These are phyloP conservation scores for Heliconius hewitsoni DNA, from an alignment of 1,140 invertebrate species.

Conservation along the genomic window DNA sequence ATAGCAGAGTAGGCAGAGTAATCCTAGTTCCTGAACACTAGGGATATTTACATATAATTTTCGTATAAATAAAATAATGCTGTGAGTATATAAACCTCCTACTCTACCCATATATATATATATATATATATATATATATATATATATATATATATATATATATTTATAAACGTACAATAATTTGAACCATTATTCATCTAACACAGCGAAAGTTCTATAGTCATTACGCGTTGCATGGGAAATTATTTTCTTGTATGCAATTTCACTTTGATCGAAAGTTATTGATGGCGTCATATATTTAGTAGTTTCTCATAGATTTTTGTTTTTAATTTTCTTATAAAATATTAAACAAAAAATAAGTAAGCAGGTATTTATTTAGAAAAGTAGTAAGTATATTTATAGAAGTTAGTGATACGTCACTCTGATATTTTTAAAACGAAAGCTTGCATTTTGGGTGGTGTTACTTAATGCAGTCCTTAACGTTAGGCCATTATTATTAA, in stretches of 20 bases:
- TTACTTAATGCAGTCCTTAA: too few species aligned
- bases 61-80: background rate
- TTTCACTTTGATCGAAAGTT: constrained; percentile 14
- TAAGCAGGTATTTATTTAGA: too few species aligned
- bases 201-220: constrained; percentile 7
- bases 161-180: background rate
- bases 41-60: background rate
- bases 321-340: background rate
- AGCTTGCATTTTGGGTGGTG: too few species aligned
- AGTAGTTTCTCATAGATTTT: background rate
- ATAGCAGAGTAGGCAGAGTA: background rate
- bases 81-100: background rate
- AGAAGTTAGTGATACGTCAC: too few species aligned
- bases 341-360: background rate
- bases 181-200: constrained; percentile 12
- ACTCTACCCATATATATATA: background rate
- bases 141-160: too few species aligned
- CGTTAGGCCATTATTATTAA: too few species aligned
- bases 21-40: too few species aligned
- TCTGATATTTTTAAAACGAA: too few species aligned
- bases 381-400: too few species aligned
- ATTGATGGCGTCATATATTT: constrained; percentile 12
- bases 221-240: constrained; percentile 14
- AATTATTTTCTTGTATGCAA: constrained; percentile 15
- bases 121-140: too few species aligned